Conservation (phyloP, 1,140 invertebrate species). For the Drusus annulatus region DNA sequence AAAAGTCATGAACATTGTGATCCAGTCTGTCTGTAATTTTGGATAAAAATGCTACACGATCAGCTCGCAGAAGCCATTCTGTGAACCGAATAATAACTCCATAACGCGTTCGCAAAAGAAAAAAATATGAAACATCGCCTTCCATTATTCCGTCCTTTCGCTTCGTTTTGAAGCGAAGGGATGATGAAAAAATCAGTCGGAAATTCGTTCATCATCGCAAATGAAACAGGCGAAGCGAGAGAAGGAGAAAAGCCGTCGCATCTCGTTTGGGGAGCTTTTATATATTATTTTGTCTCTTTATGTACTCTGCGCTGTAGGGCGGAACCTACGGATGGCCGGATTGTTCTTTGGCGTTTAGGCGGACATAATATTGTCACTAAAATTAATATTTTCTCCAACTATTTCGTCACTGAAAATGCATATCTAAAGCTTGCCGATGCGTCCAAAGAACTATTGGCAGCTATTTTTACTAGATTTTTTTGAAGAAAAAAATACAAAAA, state of each 20-base stretch:
- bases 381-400: too few species aligned
- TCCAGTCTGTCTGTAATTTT: neutral
- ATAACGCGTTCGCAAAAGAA: slow-evolving; percentile 10
- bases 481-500: too few species aligned
- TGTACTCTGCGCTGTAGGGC: too few species aligned
- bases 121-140: slow-evolving; percentile 20
- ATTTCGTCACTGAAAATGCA: too few species aligned
- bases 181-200: slow-evolving; percentile 17
- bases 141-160: slow-evolving; percentile 14
- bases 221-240: slow-evolving; percentile 12
- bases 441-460: too few species aligned
- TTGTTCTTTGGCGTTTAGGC: too few species aligned
- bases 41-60: neutral
- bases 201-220: slow-evolving; percentile 26
- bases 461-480: too few species aligned
- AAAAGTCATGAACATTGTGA: neutral
- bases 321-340: too few species aligned
- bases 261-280: slow-evolving; percentile 2
- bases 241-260: slow-evolving; percentile 1
- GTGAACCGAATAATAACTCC: slow-evolving; percentile 17
- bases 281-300: too few species aligned
- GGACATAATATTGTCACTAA: too few species aligned
- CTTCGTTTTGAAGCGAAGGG: slow-evolving; percentile 14
- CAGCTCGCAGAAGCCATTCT: neutral
- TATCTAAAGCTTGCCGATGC: too few species aligned